Conservation (phyloP, 2,797 vertebrate species). For the Notoglanidium macrostoma region DNA sequence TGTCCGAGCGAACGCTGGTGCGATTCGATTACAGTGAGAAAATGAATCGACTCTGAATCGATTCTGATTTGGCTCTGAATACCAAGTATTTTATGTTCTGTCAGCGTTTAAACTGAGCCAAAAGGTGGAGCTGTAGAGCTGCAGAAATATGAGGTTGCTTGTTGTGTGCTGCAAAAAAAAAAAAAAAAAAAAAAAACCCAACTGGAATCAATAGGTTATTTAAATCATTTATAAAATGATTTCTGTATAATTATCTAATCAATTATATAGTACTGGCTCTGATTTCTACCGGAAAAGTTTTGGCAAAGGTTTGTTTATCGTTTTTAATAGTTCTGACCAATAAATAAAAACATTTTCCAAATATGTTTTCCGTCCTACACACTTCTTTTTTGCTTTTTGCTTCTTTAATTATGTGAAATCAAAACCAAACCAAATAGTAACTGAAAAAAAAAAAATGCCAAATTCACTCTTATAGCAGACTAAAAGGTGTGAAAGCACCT, state of each 20-base stretch:
- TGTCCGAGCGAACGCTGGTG: background rate
- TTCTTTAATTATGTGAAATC: background rate
- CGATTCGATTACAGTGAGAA: no score
- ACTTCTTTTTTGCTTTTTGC: background rate
- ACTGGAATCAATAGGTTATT: background rate
- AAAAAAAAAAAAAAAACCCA: background rate
- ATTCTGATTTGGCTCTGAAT: background rate
- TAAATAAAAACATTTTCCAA: background rate
- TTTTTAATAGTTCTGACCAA: background rate
- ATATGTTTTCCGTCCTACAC: background rate
- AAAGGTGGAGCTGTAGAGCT: background rate
- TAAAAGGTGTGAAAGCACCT: background rate
- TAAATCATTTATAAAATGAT: background rate
- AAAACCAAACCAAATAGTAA: background rate
- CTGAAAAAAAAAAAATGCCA: no score
- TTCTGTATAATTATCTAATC: background rate
- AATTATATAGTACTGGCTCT: background rate
- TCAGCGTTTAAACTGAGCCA: background rate
- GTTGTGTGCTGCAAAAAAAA: background rate
- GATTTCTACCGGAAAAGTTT: background rate
- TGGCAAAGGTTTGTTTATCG: background rate
- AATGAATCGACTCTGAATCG: background rate
- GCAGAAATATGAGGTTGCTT: background rate
- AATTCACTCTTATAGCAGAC: background rate
- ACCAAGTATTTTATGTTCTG: background rate